Conservation (phyloP, 2,888 invertebrate species). For the Seira sanloemensis region DNA sequence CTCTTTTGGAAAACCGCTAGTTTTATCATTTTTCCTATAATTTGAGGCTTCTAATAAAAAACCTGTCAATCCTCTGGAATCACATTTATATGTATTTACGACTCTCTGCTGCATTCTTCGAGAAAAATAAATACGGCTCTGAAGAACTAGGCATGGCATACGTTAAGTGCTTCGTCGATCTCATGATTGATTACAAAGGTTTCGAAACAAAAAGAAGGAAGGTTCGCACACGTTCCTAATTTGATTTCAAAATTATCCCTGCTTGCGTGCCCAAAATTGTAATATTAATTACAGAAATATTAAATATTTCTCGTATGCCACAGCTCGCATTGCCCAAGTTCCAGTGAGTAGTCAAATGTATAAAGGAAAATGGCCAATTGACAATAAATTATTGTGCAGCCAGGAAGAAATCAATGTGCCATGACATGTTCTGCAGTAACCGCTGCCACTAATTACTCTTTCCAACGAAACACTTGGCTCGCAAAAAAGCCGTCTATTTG, state of each 20-base stretch:
- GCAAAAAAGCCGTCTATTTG: neutral
- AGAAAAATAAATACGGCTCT: neutral
- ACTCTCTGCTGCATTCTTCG: neutral
- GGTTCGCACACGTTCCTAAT: neutral
- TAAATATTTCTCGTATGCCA: too few species aligned
- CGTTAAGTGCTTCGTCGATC: too few species aligned
- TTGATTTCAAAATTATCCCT: neutral
- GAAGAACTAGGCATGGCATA: too few species aligned
- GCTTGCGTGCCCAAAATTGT: too few species aligned
- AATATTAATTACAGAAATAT: too few species aligned
- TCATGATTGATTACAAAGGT: neutral
- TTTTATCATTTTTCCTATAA: neutral
- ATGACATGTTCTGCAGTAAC: neutral
- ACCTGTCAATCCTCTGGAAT: slow-evolving; percentile 45
- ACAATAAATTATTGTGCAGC: neutral
- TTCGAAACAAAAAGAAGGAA: neutral
- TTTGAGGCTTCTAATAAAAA: neutral
- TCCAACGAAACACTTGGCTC: neutral
- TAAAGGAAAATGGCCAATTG: neutral
- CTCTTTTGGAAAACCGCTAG: neutral
- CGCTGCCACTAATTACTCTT: neutral
- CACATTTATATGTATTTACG: slow-evolving; percentile 51
- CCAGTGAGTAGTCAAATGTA: neutral
- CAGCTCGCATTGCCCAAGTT: too few species aligned
- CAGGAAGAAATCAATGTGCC: neutral